These are phyloP conservation scores for Hipparchia semele DNA, from an alignment of 2,888 invertebrate species.

Conservation along the genomic window DNA sequence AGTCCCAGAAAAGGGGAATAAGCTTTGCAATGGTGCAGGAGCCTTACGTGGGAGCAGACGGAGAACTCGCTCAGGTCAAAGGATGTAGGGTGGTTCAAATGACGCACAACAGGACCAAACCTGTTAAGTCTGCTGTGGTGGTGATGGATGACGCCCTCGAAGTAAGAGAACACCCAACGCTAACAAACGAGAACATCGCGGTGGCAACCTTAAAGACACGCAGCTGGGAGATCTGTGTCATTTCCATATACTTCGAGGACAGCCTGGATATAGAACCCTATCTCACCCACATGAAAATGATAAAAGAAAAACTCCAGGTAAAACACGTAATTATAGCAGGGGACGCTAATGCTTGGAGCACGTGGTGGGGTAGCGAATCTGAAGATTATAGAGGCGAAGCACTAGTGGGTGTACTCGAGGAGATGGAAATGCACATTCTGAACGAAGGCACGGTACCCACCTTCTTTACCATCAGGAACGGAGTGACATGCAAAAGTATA, in stretches of 20 bases:
- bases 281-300: too few relatives aligned
- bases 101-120: too few relatives aligned
- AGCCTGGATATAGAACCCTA: too few relatives aligned
- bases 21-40: background rate
- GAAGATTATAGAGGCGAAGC: slow-evolving; percentile 35
- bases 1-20: background rate
- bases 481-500: slow-evolving; percentile 7
- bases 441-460: slow-evolving; percentile 30
- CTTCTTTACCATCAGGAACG: slow-evolving; percentile 30
- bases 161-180: too few relatives aligned
- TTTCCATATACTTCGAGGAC: too few relatives aligned
- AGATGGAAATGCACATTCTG: slow-evolving; percentile 16
- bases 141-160: too few relatives aligned
- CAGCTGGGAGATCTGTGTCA: too few relatives aligned
- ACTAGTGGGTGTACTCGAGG: slow-evolving; percentile 12
- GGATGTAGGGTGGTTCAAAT: background rate
- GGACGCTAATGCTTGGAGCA: slow-evolving; percentile 33
- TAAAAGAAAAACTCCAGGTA: too few relatives aligned
- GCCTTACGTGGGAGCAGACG: background rate
- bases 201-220: too few relatives aligned
- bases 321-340: slow-evolving; percentile 21
- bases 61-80: background rate
- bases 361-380: slow-evolving; percentile 39
- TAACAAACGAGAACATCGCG: too few relatives aligned
- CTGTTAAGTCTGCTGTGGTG: too few relatives aligned